Evolutionary conservation across 1,140 invertebrate genomes (phyloP).

Genomic region (Rhyzopertha dominica): DNA sequence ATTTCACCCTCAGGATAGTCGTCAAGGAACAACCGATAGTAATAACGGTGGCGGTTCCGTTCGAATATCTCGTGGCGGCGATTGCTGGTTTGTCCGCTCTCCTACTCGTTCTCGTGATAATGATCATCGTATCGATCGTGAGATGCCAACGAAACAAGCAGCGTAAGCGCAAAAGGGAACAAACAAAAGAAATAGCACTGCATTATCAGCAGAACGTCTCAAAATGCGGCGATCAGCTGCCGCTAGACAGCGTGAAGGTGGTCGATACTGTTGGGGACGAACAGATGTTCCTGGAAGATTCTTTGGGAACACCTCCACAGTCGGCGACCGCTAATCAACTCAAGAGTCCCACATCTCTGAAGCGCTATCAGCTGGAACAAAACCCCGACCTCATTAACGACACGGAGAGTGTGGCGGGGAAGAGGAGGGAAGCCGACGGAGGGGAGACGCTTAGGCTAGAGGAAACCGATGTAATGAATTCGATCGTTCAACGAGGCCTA

Average conservation of each 20-base stretch:
- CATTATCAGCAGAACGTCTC: slow-evolving; percentile 38
- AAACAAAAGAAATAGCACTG: slow-evolving; percentile 41
- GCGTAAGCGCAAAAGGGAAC: slow-evolving; percentile 30
- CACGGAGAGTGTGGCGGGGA: slow-evolving; percentile 61
- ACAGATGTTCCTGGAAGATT: no score
- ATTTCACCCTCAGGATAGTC: slow-evolving; percentile 70
- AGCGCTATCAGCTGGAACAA: slow-evolving; percentile 57
- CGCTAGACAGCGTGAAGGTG: slow-evolving; percentile 11
- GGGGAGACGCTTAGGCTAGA: slow-evolving; percentile 30
- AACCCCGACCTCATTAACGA: slow-evolving; percentile 74
- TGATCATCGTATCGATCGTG: slow-evolving; percentile 55
- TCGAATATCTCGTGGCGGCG: slow-evolving; percentile 63
- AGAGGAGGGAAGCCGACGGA: slow-evolving; percentile 52
- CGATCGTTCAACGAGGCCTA: no score
- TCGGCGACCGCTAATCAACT: slow-evolving; percentile 28
- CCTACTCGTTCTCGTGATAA: slow-evolving; percentile 56
- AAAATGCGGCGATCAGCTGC: slow-evolving; percentile 23
- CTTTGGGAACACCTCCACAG: no score
- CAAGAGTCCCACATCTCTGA: slow-evolving; percentile 38
- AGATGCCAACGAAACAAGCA: slow-evolving; percentile 53
- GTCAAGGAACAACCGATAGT: slow-evolving; percentile 65
- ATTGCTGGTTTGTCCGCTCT: slow-evolving; percentile 52
- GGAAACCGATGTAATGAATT: no score
- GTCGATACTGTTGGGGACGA: slow-evolving; percentile 6
- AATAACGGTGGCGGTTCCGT: slow-evolving; percentile 57